A percentile compares a stretch with the other conserved stretches of the same genome.
Evolutionary conservation across 2,797 vertebrate species (phyloP).

Genomic region (Helostoma temminkii): DNA sequence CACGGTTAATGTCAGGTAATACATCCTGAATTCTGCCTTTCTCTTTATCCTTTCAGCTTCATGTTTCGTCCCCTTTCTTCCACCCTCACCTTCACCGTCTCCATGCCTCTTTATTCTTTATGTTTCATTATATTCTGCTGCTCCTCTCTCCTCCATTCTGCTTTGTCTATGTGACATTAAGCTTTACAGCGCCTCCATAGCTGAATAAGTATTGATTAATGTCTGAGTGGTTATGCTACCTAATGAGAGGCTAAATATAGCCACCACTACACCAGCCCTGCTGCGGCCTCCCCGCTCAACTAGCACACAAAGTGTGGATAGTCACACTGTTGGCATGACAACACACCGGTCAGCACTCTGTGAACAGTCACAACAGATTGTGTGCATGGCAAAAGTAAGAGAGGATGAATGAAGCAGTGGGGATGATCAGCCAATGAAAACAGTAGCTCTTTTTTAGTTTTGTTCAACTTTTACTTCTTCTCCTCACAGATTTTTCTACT

Average conservation of each 20-base stretch:
- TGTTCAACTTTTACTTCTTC: background rate
- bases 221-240: constrained; percentile 71
- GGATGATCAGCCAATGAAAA: background rate
- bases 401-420: constrained; percentile 36
- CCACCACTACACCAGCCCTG: constrained; percentile 46
- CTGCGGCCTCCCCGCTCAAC: constrained; percentile 73
- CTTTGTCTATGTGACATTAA: constrained; percentile 46
- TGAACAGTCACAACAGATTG: constrained; percentile 74
- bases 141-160: constrained; percentile 7
- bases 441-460: constrained; percentile 15
- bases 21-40: constrained; percentile 30
- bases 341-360: constrained; percentile 75
- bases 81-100: constrained; percentile 23
- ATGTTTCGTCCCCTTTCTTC: constrained; percentile 12
- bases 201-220: constrained; percentile 80
- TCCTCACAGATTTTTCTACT: background rate
- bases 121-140: constrained; percentile 18
- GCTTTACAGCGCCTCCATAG: constrained; percentile 45
- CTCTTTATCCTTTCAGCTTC: constrained; percentile 19
- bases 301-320: constrained; percentile 75
- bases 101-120: constrained; percentile 15
- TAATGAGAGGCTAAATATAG: constrained; percentile 82
- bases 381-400: constrained; percentile 54
- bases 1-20: constrained; percentile 36
- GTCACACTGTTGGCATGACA: constrained; percentile 83